These are phyloP conservation scores for Nephrotoma flavescens DNA, from an alignment of 2,888 invertebrate genomes.

Conservation along the genomic window DNA sequence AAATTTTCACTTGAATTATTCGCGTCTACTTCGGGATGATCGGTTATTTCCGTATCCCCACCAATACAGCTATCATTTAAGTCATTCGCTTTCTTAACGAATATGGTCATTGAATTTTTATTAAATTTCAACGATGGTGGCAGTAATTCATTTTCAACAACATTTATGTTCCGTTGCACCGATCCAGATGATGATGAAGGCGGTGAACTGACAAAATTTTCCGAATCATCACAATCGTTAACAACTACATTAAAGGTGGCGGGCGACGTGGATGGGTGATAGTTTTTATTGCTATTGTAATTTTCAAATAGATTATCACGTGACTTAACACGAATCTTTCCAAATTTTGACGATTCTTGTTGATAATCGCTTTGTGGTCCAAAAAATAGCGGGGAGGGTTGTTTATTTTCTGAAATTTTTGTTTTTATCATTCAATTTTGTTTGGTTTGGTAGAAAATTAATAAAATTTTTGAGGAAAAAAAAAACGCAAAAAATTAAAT, in stretches of 20 bases:
- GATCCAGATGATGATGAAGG: neutral
- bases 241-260: neutral
- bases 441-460: neutral
- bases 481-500: conserved; percentile 3
- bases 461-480: neutral
- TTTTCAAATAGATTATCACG: conserved; percentile 12
- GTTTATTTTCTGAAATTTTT: neutral
- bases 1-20: conserved; percentile 5
- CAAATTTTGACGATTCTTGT: conserved; percentile 3
- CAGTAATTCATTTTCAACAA: neutral
- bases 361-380: neutral
- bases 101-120: conserved; percentile 13
- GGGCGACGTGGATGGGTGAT: neutral
- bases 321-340: conserved; percentile 14
- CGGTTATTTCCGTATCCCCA: neutral
- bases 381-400: neutral
- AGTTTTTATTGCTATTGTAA: conserved; percentile 4
- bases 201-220: neutral
- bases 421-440: neutral
- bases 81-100: conserved; percentile 7
- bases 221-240: neutral
- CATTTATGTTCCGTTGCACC: neutral
- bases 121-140: conserved; percentile 13
- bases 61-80: conserved; percentile 2
- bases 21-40: neutral